Evolutionary conservation across 2,113 vertebrate genomes (phyloP).

Genomic region (Galbula dea): DNA sequence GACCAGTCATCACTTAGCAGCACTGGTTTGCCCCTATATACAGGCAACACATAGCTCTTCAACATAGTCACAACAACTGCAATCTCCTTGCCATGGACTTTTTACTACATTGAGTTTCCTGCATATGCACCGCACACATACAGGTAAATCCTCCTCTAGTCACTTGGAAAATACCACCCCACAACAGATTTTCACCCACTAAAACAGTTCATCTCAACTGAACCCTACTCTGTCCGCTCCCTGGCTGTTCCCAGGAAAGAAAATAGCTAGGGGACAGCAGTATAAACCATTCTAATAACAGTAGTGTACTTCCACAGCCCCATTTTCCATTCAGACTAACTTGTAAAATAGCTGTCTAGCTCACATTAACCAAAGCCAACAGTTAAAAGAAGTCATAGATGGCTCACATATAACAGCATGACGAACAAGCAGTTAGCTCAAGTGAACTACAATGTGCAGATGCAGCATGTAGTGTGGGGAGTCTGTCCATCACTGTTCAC

Average conservation of each 20-base stretch:
- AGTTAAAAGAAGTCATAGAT: not conserved
- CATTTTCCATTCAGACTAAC: not conserved
- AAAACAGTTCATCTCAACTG: not conserved
- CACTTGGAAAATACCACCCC: not conserved
- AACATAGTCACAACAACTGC: not conserved
- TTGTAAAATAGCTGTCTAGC: not conserved
- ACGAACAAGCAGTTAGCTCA: not conserved
- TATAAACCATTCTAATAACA: not conserved
- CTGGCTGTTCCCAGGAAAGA: not conserved
- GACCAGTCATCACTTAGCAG: not conserved
- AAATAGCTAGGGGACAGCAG: not conserved
- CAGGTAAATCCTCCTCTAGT: not conserved
- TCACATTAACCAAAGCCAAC: not conserved
- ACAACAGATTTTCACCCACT: not conserved
- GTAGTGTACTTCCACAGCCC: not conserved
- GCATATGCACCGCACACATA: not conserved
- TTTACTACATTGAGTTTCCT: not conserved
- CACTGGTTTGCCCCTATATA: not conserved
- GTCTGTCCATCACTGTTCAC: not conserved
- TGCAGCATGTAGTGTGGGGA: rapidly evolving
- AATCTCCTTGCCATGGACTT: not conserved
- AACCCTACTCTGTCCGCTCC: not conserved
- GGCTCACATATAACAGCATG: not conserved
- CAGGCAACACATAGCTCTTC: not conserved
- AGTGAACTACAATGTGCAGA: not conserved